A percentile compares a stretch with the other conserved stretches of the same genome.
Conservation (phyloP, 1,140 invertebrate genomes). For the Calliphora vicina region DNA sequence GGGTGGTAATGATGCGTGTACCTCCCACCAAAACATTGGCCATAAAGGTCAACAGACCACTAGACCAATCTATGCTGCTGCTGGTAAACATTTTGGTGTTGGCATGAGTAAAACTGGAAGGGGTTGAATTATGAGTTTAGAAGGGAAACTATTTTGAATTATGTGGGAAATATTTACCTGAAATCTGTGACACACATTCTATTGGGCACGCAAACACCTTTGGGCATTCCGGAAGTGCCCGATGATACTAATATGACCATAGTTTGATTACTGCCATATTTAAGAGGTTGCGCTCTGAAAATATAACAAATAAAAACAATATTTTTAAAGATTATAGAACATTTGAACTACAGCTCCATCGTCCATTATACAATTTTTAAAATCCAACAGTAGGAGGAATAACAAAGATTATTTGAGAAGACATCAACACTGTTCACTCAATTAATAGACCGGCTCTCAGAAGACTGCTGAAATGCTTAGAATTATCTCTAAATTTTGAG, state of each 20-base stretch:
- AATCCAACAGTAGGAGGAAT: too few species aligned
- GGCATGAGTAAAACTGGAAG: slow-evolving; percentile 42
- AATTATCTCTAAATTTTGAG: too few species aligned
- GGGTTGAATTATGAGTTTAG: not conserved
- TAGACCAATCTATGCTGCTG: slow-evolving; percentile 56
- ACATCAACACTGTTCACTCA: too few species aligned
- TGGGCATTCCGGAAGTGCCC: slow-evolving; percentile 25
- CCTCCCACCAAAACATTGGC: slow-evolving; percentile 49
- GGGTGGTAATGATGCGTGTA: slow-evolving; percentile 54
- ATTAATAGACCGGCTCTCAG: too few species aligned
- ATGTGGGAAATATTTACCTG: slow-evolving; percentile 32
- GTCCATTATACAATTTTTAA: too few species aligned
- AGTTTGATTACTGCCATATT: slow-evolving; percentile 41
- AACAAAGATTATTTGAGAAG: too few species aligned
- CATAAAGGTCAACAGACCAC: slow-evolving; percentile 53
- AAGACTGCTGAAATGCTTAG: too few species aligned
- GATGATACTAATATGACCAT: slow-evolving; percentile 27
- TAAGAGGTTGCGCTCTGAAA: slow-evolving; percentile 33
- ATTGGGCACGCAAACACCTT: slow-evolving; percentile 21
- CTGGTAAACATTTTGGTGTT: slow-evolving; percentile 47
- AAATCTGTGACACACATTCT: not conserved
- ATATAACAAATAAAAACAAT: too few species aligned
- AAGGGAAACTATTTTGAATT: slow-evolving; percentile 42
- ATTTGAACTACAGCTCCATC: too few species aligned
- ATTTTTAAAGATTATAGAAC: too few species aligned